Evolutionary conservation across 2,888 invertebrate genomes (phyloP), one percentile per base, ranked within the genome.

Genomic region (Ryuthela nishihirai): DNA sequence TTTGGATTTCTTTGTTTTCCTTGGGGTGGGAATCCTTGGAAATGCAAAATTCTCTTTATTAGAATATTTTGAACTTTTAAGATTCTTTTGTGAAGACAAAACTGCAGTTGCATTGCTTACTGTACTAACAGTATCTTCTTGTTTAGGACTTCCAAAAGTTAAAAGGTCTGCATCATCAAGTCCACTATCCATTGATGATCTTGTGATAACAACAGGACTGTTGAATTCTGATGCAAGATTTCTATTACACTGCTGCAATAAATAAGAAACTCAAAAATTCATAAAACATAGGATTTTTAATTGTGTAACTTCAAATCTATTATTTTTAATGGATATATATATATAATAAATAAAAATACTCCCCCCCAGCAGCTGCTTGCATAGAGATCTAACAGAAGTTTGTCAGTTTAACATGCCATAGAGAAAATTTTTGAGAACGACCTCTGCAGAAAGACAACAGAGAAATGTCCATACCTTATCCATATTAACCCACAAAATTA

Each of bases 121-220:
- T 64, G 53, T 58, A 32, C 65, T 64, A 46, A 69, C 68, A 48
- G 68, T 67, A 25, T 60, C 43, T 12, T 65, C 52, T 38, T 52
- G 47, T 1, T 62, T 62, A 39, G 65, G 64, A 43, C 69, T 71
- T 42, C 70, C 70, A 4, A 76, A 76, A 25, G 64, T 63, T 36
- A 73, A 60, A 15, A 73, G 62, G 26, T 70, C 69, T 23, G 67
- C 56, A 59, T 73, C 72, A 62, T 76, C 73, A 29, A 77, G 65
- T 23, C 75, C 73, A 34, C 72, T 72, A 48, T 77, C 77, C 64
- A 77, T 69, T 3, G 76, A 76, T 3, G 74, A 73, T 25, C 50
- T 35, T 23, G 45, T 58, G 3, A 20, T 41, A 23, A 52, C 25
- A 34, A 59, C 0, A 63, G 15, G 18, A 23, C 32, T 26, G 40